A percentile compares a stretch with the other conserved stretches of the same genome.
These are phyloP conservation scores for Galemys pyrenaicus DNA, from an alignment of 2,113 vertebrate species.

Conservation along the genomic window DNA sequence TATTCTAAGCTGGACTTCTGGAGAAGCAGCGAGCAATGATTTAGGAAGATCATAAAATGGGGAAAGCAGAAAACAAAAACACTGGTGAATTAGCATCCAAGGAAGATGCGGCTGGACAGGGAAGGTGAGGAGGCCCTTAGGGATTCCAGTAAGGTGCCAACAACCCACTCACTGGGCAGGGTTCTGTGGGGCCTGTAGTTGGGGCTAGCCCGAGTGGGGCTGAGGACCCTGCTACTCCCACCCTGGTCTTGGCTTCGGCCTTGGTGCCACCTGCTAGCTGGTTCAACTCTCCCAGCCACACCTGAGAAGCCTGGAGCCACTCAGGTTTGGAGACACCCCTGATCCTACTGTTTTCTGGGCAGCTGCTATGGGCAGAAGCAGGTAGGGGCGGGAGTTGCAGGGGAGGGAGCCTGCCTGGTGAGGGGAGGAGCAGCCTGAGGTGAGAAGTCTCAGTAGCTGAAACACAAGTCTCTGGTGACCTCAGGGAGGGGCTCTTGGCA, in stretches of 20 bases:
- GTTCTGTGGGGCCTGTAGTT: too few relatives aligned
- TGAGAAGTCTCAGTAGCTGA: too few relatives aligned
- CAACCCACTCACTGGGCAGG: rapidly evolving
- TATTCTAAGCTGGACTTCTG: neutral
- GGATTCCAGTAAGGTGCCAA: too few relatives aligned
- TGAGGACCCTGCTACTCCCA: neutral
- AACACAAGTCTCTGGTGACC: too few relatives aligned
- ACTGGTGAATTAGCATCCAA: neutral
- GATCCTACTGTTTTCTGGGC: too few relatives aligned
- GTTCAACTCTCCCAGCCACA: too few relatives aligned
- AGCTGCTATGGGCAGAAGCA: too few relatives aligned
- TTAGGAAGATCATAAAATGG: neutral
- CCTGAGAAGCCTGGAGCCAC: too few relatives aligned
- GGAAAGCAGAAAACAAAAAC: neutral
- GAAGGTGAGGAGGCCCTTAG: too few relatives aligned
- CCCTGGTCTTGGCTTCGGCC: neutral
- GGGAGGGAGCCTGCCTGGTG: neutral
- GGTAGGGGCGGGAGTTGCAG: too few relatives aligned
- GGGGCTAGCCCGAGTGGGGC: too few relatives aligned
- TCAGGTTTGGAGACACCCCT: too few relatives aligned
- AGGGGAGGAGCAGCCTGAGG: neutral
- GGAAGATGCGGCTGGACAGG: neutral
- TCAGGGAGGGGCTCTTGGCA: neutral
- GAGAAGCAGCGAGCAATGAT: neutral
- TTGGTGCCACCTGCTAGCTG: neutral